Conservation (phyloP, 1,140 invertebrate species). For the Mylabris phalerata region DNA sequence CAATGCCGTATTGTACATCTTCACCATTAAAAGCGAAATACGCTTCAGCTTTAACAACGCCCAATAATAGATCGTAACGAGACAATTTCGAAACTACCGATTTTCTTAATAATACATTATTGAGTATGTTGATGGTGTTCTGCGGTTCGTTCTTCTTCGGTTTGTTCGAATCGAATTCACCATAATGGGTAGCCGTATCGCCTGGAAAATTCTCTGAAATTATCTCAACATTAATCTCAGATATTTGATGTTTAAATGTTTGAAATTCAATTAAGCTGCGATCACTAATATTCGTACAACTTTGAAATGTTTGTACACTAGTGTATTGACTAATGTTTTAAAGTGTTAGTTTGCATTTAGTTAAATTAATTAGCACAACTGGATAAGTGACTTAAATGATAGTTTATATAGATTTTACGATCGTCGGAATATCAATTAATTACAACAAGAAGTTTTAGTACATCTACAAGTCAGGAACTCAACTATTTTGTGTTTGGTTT, state of each 20-base stretch:
- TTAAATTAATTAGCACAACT: constrained; percentile 11
- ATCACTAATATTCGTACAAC: no score
- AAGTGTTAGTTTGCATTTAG: constrained; percentile 6
- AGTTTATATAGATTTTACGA: constrained; percentile 14
- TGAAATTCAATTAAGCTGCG: no score
- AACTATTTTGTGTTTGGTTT: no score
- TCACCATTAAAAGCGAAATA: constrained; percentile 84
- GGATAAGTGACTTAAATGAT: constrained; percentile 10
- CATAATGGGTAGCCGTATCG: constrained; percentile 35
- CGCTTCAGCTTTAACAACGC: constrained; percentile 79
- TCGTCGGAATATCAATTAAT: constrained; percentile 1
- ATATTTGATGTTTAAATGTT: no score
- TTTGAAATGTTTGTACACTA: no score
- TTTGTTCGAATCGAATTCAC: constrained; percentile 35
- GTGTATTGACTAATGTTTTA: not conserved
- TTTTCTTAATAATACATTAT: constrained; percentile 68
- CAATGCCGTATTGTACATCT: constrained; percentile 88
- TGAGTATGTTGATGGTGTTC: constrained; percentile 64
- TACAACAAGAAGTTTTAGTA: no score
- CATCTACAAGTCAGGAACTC: no score
- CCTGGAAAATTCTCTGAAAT: constrained; percentile 17
- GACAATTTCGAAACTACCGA: constrained; percentile 65
- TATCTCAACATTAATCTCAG: no score
- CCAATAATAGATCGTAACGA: constrained; percentile 88
- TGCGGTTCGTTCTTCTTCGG: constrained; percentile 44